Percentiles rank a stretch among this genome's conserved stretches.
These are phyloP conservation scores for Luffia ferchaultella DNA, from an alignment of 2,888 invertebrate genomes.

Conservation along the genomic window DNA sequence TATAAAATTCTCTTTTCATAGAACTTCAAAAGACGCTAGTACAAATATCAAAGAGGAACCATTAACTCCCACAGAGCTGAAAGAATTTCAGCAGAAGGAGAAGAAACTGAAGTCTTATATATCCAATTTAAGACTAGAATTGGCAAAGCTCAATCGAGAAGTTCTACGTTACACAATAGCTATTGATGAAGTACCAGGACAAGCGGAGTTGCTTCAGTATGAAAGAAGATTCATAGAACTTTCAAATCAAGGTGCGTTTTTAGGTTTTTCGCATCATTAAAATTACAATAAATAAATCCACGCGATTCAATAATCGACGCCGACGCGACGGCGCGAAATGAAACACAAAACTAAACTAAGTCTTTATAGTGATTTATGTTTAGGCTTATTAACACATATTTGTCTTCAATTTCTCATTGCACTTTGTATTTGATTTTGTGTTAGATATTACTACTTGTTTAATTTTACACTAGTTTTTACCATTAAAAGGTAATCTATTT, in stretches of 20 bases:
- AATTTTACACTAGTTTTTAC: no score
- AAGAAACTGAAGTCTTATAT: conserved; percentile 43
- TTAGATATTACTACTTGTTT: no score
- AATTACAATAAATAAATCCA: not conserved
- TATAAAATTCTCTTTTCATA: conserved; percentile 19
- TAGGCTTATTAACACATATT: no score
- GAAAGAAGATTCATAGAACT: conserved; percentile 95
- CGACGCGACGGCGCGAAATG: no score
- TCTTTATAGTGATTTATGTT: no score
- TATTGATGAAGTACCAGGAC: conserved; percentile 91
- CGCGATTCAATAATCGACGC: no score
- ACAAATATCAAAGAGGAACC: conserved; percentile 37
- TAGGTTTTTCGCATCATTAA: not conserved
- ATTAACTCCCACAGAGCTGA: conserved; percentile 36
- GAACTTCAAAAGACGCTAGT: conserved; percentile 32
- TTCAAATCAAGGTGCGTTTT: conserved; percentile 82
- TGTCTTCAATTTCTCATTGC: no score
- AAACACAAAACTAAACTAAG: no score
- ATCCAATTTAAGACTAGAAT: conserved; percentile 59
- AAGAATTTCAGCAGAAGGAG: conserved; percentile 46
- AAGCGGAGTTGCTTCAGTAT: conserved; percentile 94
- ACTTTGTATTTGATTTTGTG: no score
- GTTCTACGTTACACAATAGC: conserved; percentile 84
- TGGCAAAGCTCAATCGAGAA: conserved; percentile 82
- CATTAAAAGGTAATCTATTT: no score